These are phyloP conservation scores for Aythya baeri DNA, from an alignment of 2,113 vertebrate genomes.

Conservation along the genomic window DNA sequence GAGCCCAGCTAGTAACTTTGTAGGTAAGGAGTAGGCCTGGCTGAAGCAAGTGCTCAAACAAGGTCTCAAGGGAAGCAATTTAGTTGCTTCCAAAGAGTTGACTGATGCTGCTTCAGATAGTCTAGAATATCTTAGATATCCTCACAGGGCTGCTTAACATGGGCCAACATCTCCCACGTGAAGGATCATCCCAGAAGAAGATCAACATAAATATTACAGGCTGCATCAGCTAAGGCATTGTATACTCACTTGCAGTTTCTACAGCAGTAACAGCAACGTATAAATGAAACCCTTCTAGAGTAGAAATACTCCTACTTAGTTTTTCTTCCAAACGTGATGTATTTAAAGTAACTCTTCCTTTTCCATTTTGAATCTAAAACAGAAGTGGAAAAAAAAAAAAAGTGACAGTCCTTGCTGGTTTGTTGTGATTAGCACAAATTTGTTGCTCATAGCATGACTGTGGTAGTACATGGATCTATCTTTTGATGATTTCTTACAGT, in stretches of 20 bases:
- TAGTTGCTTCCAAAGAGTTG: not conserved
- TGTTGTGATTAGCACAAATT: not conserved
- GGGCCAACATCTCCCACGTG: not conserved
- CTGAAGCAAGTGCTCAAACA: not conserved
- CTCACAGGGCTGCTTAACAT: not conserved
- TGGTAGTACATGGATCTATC: fast-evolving
- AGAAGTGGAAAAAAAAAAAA: not conserved
- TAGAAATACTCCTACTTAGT: constrained; percentile 12
- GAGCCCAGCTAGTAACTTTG: not conserved
- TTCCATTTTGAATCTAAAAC: constrained; percentile 68
- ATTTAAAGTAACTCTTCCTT: constrained; percentile 42
- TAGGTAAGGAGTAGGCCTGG: not conserved
- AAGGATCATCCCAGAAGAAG: not conserved
- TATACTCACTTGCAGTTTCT: constrained; percentile 78
- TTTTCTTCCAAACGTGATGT: constrained; percentile 52
- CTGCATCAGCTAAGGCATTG: not conserved
- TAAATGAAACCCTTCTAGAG: constrained; percentile 61
- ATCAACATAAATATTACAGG: not conserved
- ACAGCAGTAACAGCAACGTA: constrained; percentile 71
- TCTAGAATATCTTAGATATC: not conserved
- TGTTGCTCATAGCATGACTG: not conserved
- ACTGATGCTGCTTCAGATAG: not conserved
- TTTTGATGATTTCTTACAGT: not conserved
- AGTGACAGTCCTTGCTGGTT: not conserved
- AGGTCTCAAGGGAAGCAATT: not conserved